Percentiles rank a stretch among this genome's conserved stretches.
phyloP scores from a whole-genome alignment of 1,140 invertebrate species.

The Akabosia matsudoensis region DNA sequence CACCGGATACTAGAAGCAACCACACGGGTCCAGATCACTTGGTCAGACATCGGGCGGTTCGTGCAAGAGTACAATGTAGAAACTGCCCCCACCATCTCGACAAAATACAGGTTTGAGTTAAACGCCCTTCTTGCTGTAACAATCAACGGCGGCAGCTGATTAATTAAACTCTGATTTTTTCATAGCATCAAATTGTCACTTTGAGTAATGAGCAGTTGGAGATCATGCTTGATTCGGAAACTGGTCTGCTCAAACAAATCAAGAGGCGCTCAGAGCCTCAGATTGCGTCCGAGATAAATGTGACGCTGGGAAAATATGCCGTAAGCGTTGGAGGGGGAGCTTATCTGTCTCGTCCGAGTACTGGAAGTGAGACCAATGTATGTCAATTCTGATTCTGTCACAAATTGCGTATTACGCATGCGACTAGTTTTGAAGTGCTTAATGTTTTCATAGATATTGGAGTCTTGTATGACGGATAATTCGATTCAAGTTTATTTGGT shows the following conservation, averaged over 20 bases:
- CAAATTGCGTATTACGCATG: too few relatives aligned
- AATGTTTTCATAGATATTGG: neutral
- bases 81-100: neutral
- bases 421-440: too few relatives aligned
- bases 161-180: too few relatives aligned
- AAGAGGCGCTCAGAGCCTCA: slow-evolving; percentile 72
- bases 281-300: slow-evolving; percentile 65
- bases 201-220: slow-evolving; percentile 75
- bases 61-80: neutral
- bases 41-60: neutral
- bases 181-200: slow-evolving; percentile 63
- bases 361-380: neutral
- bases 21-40: neutral
- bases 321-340: neutral
- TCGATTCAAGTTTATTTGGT: neutral
- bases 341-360: neutral
- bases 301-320: slow-evolving; percentile 77
- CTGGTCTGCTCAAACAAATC: slow-evolving; percentile 73
- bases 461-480: neutral
- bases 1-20: neutral
- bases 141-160: too few relatives aligned
- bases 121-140: too few relatives aligned
- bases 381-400: too few relatives aligned
- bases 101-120: neutral
- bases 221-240: slow-evolving; percentile 72